These are phyloP conservation scores for Troilus luridus DNA, from an alignment of 2,888 invertebrate genomes.

Conservation along the genomic window DNA sequence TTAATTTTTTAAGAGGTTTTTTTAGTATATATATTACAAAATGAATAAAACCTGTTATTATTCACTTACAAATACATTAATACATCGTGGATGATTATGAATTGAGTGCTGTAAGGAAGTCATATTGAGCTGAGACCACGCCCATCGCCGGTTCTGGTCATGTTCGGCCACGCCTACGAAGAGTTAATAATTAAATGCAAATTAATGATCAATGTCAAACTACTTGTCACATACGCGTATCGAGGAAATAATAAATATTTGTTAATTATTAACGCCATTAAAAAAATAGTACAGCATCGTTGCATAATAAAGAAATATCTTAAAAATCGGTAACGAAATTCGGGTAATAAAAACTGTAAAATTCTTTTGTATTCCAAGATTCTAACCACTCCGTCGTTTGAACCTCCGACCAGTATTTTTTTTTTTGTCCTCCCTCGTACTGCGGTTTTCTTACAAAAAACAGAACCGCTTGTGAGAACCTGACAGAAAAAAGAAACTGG, in stretches of 20 bases:
- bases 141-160: slow-evolving; percentile 20
- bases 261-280: no score
- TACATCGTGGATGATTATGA: neutral
- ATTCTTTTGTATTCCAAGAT: neutral
- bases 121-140: slow-evolving; percentile 24
- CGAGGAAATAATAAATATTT: neutral
- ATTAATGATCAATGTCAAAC: slow-evolving; percentile 12
- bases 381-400: neutral
- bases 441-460: neutral
- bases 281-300: neutral
- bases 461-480: neutral
- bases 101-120: neutral
- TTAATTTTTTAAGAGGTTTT: neutral
- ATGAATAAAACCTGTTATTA: neutral
- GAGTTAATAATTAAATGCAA: slow-evolving; percentile 13
- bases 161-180: slow-evolving; percentile 6
- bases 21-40: neutral
- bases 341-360: neutral
- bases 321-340: neutral
- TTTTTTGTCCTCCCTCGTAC: neutral
- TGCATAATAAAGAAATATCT: neutral
- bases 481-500: neutral
- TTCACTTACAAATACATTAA: neutral
- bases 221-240: neutral
- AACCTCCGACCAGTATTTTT: neutral